Base-by-base conservation (phyloP, 1,140 invertebrate species). In the Drosophila subobscura region DNA sequence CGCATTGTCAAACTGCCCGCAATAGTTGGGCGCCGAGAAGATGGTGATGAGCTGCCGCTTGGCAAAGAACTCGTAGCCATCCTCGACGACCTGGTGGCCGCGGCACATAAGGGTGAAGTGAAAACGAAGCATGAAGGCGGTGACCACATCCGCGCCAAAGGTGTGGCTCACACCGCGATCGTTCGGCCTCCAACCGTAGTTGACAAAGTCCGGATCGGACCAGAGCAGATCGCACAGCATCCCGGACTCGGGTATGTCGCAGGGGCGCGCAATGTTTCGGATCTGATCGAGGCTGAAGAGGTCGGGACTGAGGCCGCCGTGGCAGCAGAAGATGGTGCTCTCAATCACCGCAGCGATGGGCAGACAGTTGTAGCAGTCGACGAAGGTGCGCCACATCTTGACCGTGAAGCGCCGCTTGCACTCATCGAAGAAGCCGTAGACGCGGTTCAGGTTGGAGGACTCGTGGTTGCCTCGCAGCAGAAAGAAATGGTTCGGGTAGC, bases 61-160 rank as follows among this genome's bases (percentile, higher is more conserved):
- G 2, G 98, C 98, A 92, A 99, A 99, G 92, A 99, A 99, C 92
- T 99, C 98, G 92, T 99, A 99, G 3, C 98, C 98, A 92, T 99
- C 98, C 93, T 99, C 98, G 2, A 99, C 98, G 10, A 99, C 97
- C 94, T 99, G 98, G 93, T 99, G 98, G 25, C 97, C 98, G 77
- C 98, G 94, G 91, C 97, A 98, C 85, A 99, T 98, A 66, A 99
- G 93, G 92, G 98, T 98, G 92, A 98, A 96, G 88, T 97, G 96
- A 92, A 98, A 97, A 90, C 97, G 96, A 85, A 96, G 95, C 59
- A 99, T 92, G 92, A 99, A 99, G 92, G 97, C 97, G 55, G 94
- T 95, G 1, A 98, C 97, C 66, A 98, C 95, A 90, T 98, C 97
- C 5, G 96, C 95, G 53, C 97, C 97, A 91, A 98, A 98, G 3